Conservation (phyloP, 2,113 vertebrate genomes). For the Calonectris borealis region DNA sequence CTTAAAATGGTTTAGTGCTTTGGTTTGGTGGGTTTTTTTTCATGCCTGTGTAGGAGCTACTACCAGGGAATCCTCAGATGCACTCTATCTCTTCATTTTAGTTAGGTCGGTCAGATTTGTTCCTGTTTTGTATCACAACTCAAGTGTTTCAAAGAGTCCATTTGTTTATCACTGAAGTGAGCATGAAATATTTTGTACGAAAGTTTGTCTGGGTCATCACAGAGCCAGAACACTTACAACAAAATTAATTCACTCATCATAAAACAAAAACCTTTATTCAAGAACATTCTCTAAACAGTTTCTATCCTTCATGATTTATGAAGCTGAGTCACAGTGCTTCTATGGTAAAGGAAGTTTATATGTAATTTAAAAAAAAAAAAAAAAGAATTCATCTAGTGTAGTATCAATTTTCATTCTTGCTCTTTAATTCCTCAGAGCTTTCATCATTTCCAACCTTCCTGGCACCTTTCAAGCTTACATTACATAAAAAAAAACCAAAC, state of each 20-base stretch:
- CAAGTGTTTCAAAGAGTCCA: background rate
- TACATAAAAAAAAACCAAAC: background rate
- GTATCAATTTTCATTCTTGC: background rate
- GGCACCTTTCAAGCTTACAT: background rate
- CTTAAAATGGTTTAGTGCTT: background rate
- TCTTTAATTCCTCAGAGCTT: background rate
- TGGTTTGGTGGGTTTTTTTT: background rate
- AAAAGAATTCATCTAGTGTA: background rate
- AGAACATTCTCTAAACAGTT: background rate
- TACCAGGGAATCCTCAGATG: background rate
- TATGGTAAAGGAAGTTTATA: background rate
- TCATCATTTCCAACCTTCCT: background rate
- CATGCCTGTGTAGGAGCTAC: background rate
- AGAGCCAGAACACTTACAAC: background rate
- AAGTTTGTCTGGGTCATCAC: background rate
- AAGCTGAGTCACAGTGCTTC: background rate
- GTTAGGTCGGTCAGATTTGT: background rate
- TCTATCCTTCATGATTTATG: background rate
- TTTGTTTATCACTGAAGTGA: background rate
- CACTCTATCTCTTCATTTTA: background rate
- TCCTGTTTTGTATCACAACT: background rate
- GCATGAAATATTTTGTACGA: background rate
- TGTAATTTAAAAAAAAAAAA: background rate
- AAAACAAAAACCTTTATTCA: background rate
- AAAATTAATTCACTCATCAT: background rate